These are phyloP conservation scores for Aurelia sp. DNA, from an alignment of 30 jellyfish, hydroid and myxozoan species.

Conservation along the genomic window DNA sequence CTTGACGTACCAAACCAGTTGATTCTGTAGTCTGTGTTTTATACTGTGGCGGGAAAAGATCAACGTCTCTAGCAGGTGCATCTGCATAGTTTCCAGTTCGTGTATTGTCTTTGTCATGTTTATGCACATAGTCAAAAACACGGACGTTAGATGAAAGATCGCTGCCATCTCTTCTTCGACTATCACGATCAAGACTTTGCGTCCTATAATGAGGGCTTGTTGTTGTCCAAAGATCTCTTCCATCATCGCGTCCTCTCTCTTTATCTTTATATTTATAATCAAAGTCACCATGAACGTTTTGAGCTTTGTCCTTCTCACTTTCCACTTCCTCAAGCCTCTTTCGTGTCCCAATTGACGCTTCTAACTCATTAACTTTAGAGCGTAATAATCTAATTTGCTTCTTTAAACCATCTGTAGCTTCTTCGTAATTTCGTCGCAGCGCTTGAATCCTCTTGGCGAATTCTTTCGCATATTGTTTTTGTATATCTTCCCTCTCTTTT, in stretches of 20 bases:
- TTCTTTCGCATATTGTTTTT: slow-evolving; percentile 82
- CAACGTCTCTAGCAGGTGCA: slow-evolving; percentile 38
- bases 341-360: neutral
- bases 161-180: neutral
- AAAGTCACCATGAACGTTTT: neutral
- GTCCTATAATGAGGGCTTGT: neutral
- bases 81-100: slow-evolving; percentile 13
- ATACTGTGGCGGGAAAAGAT: slow-evolving; percentile 9
- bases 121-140: slow-evolving; percentile 35
- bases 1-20: slow-evolving; percentile 11
- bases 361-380: slow-evolving; percentile 53
- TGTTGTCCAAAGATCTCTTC: neutral
- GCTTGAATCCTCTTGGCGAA: slow-evolving; percentile 84
- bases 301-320: neutral
- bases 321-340: neutral
- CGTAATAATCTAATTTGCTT: slow-evolving; percentile 53
- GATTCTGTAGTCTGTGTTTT: slow-evolving; percentile 12
- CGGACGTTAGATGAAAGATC: slow-evolving; percentile 26
- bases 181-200: neutral
- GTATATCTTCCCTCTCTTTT: slow-evolving; percentile 69
- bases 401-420: slow-evolving; percentile 82
- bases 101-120: slow-evolving; percentile 25
- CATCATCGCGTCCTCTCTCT: neutral
- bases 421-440: slow-evolving; percentile 80
- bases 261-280: neutral